These are phyloP conservation scores for Lateolabrax maculatus DNA, from an alignment of 2,797 vertebrate genomes.

Conservation along the genomic window DNA sequence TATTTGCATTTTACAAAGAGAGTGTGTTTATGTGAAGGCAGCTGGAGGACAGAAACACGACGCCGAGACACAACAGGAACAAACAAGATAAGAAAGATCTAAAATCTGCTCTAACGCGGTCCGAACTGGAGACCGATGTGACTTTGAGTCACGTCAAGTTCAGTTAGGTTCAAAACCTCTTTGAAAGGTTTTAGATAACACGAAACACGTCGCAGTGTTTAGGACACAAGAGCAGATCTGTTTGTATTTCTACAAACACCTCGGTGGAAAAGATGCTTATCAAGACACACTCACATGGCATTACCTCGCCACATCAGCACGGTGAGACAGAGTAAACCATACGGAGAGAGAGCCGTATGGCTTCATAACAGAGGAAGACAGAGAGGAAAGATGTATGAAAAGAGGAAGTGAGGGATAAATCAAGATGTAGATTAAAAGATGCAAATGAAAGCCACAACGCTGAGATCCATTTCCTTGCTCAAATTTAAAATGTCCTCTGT, in stretches of 20 bases:
- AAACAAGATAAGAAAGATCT: constrained; percentile 13
- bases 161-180: neutral
- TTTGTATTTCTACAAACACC: neutral
- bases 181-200: neutral
- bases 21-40: constrained; percentile 32
- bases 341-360: neutral
- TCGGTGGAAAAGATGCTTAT: too few relatives aligned
- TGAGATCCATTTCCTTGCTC: constrained; percentile 24
- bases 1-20: constrained; percentile 7
- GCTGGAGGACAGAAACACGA: constrained; percentile 23
- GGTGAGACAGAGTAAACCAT: neutral
- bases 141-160: neutral
- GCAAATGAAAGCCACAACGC: constrained; percentile 16
- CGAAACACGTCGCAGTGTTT: neutral
- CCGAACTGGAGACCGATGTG: neutral
- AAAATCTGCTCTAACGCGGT: neutral
- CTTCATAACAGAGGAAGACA: neutral
- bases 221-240: too few relatives aligned
- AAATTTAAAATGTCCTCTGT: neutral
- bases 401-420: constrained; percentile 13
- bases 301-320: neutral
- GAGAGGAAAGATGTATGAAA: neutral
- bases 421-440: constrained; percentile 12
- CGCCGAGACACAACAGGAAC: constrained; percentile 25
- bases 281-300: neutral